A percentile compares a stretch with the other conserved stretches of the same genome.
Conservation (phyloP, 2,888 invertebrate species). For the Torymus auratus region DNA sequence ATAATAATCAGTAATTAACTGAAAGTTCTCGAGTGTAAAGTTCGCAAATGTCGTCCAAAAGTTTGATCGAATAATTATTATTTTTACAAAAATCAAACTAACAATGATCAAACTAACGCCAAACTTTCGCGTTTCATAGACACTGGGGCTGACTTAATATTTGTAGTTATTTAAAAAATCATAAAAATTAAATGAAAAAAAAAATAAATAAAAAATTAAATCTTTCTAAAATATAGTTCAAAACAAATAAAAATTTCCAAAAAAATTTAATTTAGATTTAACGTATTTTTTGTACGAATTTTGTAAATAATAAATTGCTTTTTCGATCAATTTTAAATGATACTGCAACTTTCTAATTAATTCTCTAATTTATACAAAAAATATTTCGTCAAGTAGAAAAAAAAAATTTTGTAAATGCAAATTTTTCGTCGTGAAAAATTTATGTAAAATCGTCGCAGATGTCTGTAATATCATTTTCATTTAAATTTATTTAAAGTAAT, state of each 20-base stretch:
- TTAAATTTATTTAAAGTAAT: conserved; percentile 1
- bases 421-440: conserved; percentile 6
- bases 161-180: conserved; percentile 43
- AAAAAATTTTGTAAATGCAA: conserved; percentile 33
- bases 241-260: conserved; percentile 35
- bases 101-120: conserved; percentile 23
- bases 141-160: conserved; percentile 8
- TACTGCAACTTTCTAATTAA: conserved; percentile 16
- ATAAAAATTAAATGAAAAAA: conserved; percentile 40
- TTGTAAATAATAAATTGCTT: conserved; percentile 21
- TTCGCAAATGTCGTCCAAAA: neutral
- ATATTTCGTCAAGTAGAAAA: conserved; percentile 13
- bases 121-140: conserved; percentile 10
- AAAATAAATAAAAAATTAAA: conserved; percentile 33
- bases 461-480: neutral
- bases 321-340: conserved; percentile 11
- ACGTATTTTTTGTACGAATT: conserved; percentile 40
- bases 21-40: neutral
- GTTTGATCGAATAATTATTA: conserved; percentile 36
- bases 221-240: neutral
- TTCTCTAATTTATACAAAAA: neutral
- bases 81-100: conserved; percentile 37
- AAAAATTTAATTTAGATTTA: conserved; percentile 11
- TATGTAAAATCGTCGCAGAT: conserved; percentile 5
- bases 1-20: neutral